Evolutionary conservation across 1,140 invertebrate species (phyloP).

Genomic region (Dinothrombium tinctorium): DNA sequence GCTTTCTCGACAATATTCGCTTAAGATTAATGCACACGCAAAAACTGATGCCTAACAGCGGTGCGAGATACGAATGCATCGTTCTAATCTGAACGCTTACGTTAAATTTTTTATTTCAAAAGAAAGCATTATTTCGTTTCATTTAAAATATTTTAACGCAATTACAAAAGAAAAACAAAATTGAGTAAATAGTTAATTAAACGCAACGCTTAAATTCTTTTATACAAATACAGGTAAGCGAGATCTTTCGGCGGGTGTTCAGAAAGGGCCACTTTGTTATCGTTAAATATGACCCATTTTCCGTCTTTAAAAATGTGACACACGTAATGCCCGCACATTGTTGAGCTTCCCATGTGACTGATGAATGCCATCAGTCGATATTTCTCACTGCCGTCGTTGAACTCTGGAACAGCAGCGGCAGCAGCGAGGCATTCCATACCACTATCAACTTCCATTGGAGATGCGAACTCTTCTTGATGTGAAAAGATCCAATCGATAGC

Average conservation of each 20-base stretch:
- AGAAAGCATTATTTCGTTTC: too few relatives aligned
- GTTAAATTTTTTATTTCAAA: too few relatives aligned
- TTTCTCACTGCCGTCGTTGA: slow-evolving; percentile 17
- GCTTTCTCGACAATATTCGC: too few relatives aligned
- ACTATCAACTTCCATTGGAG: slow-evolving; percentile 15
- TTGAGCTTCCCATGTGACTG: slow-evolving; percentile 91
- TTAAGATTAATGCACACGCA: too few relatives aligned
- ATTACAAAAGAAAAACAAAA: too few relatives aligned
- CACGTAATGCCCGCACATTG: slow-evolving; percentile 91
- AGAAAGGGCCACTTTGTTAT: slow-evolving; percentile 88
- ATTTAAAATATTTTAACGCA: too few relatives aligned
- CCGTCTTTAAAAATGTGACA: slow-evolving; percentile 66
- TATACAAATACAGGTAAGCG: slow-evolving; percentile 85
- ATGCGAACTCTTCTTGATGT: slow-evolving; percentile 27
- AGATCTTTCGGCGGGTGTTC: slow-evolving; percentile 87
- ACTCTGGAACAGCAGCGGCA: background rate
- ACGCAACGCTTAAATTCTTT: slow-evolving; percentile 27
- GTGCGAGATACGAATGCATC: too few relatives aligned
- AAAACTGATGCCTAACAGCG: too few relatives aligned
- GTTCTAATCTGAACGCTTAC: too few relatives aligned
- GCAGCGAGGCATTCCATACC: background rate
- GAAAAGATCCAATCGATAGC: slow-evolving; percentile 96
- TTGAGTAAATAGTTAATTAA: too few relatives aligned
- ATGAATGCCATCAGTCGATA: slow-evolving; percentile 81
- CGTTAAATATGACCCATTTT: slow-evolving; percentile 94